Base-by-base conservation (phyloP, 1,140 invertebrate genomes). In the Halictus rubicundus region DNA sequence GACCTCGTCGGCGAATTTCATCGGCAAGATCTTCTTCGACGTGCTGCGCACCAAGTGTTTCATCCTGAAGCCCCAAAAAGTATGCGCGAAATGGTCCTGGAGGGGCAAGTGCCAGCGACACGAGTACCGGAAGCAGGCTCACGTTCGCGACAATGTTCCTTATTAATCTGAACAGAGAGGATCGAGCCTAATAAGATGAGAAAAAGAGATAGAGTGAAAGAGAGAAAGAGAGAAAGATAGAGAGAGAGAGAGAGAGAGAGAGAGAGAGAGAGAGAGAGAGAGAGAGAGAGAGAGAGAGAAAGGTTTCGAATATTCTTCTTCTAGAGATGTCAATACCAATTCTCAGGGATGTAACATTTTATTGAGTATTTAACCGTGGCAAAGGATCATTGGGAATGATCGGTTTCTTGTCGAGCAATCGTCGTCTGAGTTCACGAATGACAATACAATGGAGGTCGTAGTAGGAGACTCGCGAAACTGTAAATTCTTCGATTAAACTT, bases 21-120 rank as follows among this genome's bases (percentile, higher is more conserved):
- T 99, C 85, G 98, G 98, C 3, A 97, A 97, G 89, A 93, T 99
- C 10, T 99, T 98, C 93, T 99, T 99, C 94, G 98, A 99, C 90
- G 94, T 98, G 0, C 95, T 99, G 4, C 97, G 98, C 89, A 98
- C 97, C 0, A 97, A 98, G 88, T 99, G 98, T 89, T 99, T 99
- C 91, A 94, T 97, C 1, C 92, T 99, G 19, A 97, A 97, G 87
- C 94, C 95, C 1, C 95, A 97, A 79, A 95, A 95, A 80, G 93
- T 96, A 1, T 99, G 98, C 92, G 93, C 94, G 19, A 94, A 96
- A 84, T 93, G 95, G 14, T 95, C 95, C 4, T 97, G 96, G 95
- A 97, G 96, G 96, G 97, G 97, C 1, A 96, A 96, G 83, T 99
- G 98, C 88, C 90, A 95, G 19, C 95, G 95, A 76, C 93, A 95